Conservation (phyloP, 2,113 vertebrate species). For the Solea senegalensis region DNA sequence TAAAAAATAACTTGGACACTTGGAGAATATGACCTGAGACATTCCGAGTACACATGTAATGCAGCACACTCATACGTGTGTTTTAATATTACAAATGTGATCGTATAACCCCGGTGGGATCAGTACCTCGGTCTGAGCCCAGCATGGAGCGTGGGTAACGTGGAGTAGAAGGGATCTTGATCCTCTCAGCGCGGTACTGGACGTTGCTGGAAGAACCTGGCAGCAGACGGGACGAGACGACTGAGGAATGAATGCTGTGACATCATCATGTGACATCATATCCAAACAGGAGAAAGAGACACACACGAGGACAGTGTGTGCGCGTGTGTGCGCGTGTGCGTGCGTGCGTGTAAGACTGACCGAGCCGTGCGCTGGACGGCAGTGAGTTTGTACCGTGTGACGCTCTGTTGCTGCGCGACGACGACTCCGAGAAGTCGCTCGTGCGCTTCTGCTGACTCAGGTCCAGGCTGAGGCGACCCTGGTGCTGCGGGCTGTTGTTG, state of each 20-base stretch:
- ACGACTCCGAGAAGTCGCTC: conserved; percentile 86
- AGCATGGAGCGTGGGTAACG: conserved; percentile 92
- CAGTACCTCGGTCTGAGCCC: conserved; percentile 93
- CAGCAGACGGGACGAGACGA: conserved; percentile 15
- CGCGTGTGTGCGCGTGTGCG: conserved; percentile 20
- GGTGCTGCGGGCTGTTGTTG: conserved; percentile 88
- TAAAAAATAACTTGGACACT: too few relatives aligned
- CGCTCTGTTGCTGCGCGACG: conserved; percentile 85
- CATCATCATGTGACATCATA: not conserved
- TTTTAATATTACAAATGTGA: too few relatives aligned
- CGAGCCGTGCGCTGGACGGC: conserved; percentile 92
- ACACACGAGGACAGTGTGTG: not conserved
- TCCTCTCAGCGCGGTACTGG: conserved; percentile 94
- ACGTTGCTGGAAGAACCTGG: conserved; percentile 92
- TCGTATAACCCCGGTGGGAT: too few relatives aligned
- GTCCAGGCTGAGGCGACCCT: conserved; percentile 94
- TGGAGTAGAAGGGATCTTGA: conserved; percentile 95
- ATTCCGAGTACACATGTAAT: too few relatives aligned
- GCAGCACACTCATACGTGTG: too few relatives aligned
- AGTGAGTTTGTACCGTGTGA: conserved; percentile 95
- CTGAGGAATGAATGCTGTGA: conserved; percentile 10
- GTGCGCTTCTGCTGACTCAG: conserved; percentile 89
- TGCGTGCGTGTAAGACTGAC: conserved; percentile 82
- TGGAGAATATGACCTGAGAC: too few relatives aligned
- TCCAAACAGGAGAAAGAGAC: not conserved